phyloP scores from a whole-genome alignment of 92 coral and sea anemone genomes.

The Montipora capitata region DNA sequence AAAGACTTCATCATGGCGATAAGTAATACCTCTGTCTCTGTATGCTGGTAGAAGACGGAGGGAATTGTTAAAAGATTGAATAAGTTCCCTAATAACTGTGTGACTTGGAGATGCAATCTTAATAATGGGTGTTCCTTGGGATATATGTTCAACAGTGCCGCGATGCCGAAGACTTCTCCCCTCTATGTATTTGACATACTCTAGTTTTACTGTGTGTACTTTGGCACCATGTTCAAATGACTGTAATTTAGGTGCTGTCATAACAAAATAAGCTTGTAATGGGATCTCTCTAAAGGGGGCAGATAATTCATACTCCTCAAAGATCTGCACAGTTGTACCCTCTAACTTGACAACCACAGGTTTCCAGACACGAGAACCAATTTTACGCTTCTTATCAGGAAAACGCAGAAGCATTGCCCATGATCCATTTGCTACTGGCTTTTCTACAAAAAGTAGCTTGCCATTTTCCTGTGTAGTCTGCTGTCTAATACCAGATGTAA shows the following conservation, averaged over 20 bases:
- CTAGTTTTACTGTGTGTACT: constrained; percentile 92
- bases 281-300: constrained; percentile 98
- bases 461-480: constrained; percentile 49
- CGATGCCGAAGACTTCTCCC: constrained; percentile 83
- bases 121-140: constrained; percentile 89
- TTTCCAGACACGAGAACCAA: constrained; percentile 95
- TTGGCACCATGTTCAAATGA: constrained; percentile 80
- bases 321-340: constrained; percentile 91
- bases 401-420: constrained; percentile 97
- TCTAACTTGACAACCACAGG: constrained; percentile 91
- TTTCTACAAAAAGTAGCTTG: constrained; percentile 69
- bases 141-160: constrained; percentile 87
- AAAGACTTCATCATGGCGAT: constrained; percentile 96
- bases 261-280: constrained; percentile 92
- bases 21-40: constrained; percentile 96
- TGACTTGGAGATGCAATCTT: constrained; percentile 90
- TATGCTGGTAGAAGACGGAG: constrained; percentile 93
- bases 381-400: constrained; percentile 92
- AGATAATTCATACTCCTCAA: constrained; percentile 94
- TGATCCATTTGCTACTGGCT: constrained; percentile 72
- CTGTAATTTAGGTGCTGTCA: constrained; percentile 83
- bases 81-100: constrained; percentile 82
- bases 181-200: constrained; percentile 94
- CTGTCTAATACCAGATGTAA: constrained; percentile 34
- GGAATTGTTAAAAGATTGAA: constrained; percentile 87